Percentiles rank a stretch among this genome's conserved stretches.
Conservation (phyloP, 2,113 vertebrate species). For the Oxyura jamaicensis region DNA sequence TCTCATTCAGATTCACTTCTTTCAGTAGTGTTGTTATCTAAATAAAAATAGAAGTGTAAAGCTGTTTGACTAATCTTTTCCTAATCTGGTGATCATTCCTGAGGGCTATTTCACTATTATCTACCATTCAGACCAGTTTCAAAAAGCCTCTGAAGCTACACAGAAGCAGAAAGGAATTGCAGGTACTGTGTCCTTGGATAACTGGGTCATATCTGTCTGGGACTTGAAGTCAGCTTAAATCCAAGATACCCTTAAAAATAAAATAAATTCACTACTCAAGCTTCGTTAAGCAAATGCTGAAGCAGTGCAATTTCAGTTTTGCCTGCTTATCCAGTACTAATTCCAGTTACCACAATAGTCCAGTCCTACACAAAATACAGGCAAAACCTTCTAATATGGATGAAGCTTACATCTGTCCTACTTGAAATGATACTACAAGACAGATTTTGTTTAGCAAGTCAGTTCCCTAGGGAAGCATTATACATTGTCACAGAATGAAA, state of each 20-base stretch:
- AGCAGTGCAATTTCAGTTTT: neutral
- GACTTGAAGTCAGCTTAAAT: neutral
- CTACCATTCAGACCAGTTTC: neutral
- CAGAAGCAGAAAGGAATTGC: neutral
- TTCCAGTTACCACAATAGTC: neutral
- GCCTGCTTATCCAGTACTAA: neutral
- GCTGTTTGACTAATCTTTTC: neutral
- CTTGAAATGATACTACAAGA: neutral
- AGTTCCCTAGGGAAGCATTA: neutral
- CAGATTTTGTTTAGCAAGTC: neutral
- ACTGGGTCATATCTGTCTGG: neutral
- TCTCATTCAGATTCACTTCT: neutral
- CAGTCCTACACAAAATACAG: neutral
- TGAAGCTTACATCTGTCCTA: neutral
- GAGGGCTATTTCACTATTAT: constrained; percentile 5
- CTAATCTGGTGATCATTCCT: constrained; percentile 13
- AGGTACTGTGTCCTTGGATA: neutral
- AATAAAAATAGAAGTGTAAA: neutral
- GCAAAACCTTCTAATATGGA: neutral
- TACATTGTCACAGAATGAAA: neutral
- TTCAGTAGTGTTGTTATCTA: neutral
- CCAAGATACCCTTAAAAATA: neutral
- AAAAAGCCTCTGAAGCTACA: constrained; percentile 3
- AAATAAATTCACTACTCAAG: neutral
- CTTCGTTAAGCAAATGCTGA: neutral